Base-by-base conservation (phyloP, 2,888 invertebrate genomes). In the Tetragonula carbonaria region DNA sequence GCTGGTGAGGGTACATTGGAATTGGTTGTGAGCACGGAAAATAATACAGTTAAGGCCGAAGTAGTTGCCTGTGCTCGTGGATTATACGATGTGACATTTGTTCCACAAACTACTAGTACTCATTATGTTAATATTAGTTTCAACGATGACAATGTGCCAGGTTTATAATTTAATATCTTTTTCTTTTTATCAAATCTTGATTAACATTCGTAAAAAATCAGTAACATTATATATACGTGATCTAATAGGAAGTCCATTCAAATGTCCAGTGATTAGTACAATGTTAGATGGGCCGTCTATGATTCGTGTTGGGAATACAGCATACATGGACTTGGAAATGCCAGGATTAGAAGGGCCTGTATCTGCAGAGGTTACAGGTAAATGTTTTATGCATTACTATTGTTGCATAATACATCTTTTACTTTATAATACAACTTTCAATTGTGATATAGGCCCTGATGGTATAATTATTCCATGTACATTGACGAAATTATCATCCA, bases 1-100 rank as follows among this genome's bases (percentile, higher is more conserved):
- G 99, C 99, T 3, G 99, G 99, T 0, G 98, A 98, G 94, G 99
- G 99, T 2, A 98, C 98, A 0, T 95, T 98, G 5, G 98, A 98
- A 92, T 95, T 99, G 23, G 98, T 98, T 0, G 98, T 99, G 0
- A 98, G 98, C 71, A 98, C 98, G 0, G 96, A 97, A 88, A 97
- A 98, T 28, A 97, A 98, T 75, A 98, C 98, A 3, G 98, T 98
- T 3, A 98, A 98, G 94, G 98, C 98, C 2, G 96, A 98, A 96
- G 98, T 98, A 28, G 97, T 97, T 0, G 98, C 98, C 6, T 97
- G 98, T 90, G 98, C 98, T 4, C 96, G 98, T 50, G 98, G 98
- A 0, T 95, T 98, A 0, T 98, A 98, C 93, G 98, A 98, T 92
- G 98, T 98, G 3, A 98, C 98, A 0, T 98, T 98, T 94, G 96